Evolutionary conservation across 2,888 invertebrate species (phyloP).

Genomic region (Phortica okadai): DNA sequence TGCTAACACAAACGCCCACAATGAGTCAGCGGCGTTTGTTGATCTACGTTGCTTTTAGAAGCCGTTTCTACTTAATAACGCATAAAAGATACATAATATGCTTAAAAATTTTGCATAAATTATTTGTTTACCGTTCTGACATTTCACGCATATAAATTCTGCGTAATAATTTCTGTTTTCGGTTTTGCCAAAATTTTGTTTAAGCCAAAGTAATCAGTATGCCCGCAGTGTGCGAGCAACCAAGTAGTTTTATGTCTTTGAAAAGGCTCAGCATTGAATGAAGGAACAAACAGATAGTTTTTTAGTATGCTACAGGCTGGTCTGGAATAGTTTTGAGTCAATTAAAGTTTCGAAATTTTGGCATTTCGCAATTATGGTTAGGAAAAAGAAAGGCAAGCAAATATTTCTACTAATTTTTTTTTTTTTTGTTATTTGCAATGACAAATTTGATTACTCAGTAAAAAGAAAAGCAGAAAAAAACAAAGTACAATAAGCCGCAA

Average conservation of each 20-base stretch:
- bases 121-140: slow-evolving; percentile 12
- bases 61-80: background rate
- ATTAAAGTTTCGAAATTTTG: background rate
- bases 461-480: background rate
- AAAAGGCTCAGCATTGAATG: background rate
- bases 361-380: background rate
- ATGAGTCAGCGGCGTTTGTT: slow-evolving; percentile 14
- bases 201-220: background rate
- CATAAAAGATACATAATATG: background rate
- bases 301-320: background rate
- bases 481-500: background rate
- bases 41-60: background rate
- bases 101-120: slow-evolving; percentile 3
- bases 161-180: slow-evolving; percentile 3
- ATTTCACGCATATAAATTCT: slow-evolving; percentile 15
- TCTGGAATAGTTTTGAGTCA: background rate
- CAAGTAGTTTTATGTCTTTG: background rate
- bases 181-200: background rate
- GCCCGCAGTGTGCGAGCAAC: background rate
- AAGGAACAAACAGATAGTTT: background rate
- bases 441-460: background rate
- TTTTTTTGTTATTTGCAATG: background rate
- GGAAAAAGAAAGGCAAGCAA: background rate
- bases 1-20: background rate
- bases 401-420: background rate